Evolutionary conservation across 2,797 vertebrate genomes (phyloP).

Genomic region (Antennarius maculatus): DNA sequence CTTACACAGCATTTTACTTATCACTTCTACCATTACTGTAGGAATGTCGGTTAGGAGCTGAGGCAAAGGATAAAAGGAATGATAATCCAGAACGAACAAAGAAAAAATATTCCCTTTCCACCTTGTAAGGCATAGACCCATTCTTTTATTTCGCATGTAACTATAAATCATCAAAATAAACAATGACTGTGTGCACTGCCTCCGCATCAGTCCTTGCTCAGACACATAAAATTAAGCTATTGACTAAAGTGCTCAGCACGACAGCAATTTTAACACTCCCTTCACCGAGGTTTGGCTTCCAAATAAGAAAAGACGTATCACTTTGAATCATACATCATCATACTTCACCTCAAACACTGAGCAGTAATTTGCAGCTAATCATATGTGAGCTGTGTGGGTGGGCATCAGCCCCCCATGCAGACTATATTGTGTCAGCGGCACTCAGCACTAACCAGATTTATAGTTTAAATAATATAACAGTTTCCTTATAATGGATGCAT

Average conservation of each 20-base stretch:
- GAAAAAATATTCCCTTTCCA: neutral
- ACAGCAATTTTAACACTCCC: slow-evolving; percentile 9
- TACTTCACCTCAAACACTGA: slow-evolving; percentile 37
- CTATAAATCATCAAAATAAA: neutral
- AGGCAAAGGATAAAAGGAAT: neutral
- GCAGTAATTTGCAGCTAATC: slow-evolving; percentile 52
- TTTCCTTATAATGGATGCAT: slow-evolving; percentile 63
- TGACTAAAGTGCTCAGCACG: neutral
- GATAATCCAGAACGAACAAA: neutral
- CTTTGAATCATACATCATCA: slow-evolving; percentile 31
- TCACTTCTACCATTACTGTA: neutral
- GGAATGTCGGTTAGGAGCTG: neutral
- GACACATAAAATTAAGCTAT: slow-evolving; percentile 11
- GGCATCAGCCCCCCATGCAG: slow-evolving; percentile 50
- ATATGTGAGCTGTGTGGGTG: slow-evolving; percentile 54
- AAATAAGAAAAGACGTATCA: slow-evolving; percentile 35
- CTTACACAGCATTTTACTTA: neutral
- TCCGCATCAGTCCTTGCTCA: neutral
- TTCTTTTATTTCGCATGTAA: neutral
- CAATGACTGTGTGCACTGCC: neutral
- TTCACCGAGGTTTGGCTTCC: slow-evolving; percentile 15
- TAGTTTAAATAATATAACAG: slow-evolving; percentile 65
- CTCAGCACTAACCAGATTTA: slow-evolving; percentile 72
- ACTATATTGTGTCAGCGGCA: slow-evolving; percentile 35
- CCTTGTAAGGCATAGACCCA: neutral